Evolutionary conservation across 2,888 invertebrate genomes (phyloP).

Genomic region (Drosophila falleni): DNA sequence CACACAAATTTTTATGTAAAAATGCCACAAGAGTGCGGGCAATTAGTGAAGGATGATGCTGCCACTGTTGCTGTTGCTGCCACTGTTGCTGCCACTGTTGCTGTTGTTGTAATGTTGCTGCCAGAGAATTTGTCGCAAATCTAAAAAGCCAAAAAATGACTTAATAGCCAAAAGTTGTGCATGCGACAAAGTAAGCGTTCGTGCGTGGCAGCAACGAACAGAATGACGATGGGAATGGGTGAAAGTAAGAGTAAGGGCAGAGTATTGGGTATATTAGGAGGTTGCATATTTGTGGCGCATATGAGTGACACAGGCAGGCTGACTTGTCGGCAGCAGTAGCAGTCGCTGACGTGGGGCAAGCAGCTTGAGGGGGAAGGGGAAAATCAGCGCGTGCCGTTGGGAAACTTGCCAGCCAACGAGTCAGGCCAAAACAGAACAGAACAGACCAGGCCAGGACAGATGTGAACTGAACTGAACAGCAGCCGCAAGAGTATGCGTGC

Average conservation of each 20-base stretch:
- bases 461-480: conserved; percentile 18
- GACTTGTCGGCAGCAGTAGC: conserved; percentile 60
- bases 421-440: conserved; percentile 20
- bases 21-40: conserved; percentile 71
- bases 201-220: conserved; percentile 70
- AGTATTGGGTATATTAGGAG: neutral
- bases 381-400: conserved; percentile 78
- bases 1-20: conserved; percentile 53
- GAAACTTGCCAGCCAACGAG: conserved; percentile 69
- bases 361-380: conserved; percentile 12
- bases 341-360: conserved; percentile 16
- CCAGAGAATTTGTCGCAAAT: conserved; percentile 78
- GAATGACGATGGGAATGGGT: conserved; percentile 17
- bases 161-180: conserved; percentile 80
- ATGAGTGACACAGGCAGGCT: conserved; percentile 78
- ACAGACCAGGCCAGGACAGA: conserved; percentile 15
- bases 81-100: conserved; percentile 27
- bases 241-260: neutral
- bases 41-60: conserved; percentile 63
- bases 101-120: conserved; percentile 24
- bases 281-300: conserved; percentile 77
- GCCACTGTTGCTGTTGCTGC: conserved; percentile 28
- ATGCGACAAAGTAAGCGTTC: conserved; percentile 82
- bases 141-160: conserved; percentile 82
- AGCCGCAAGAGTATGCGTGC: conserved; percentile 74